Percentiles rank a stretch among this genome's conserved stretches.
Conservation (phyloP, 2,888 invertebrate species). For the Trimorus sp. region DNA sequence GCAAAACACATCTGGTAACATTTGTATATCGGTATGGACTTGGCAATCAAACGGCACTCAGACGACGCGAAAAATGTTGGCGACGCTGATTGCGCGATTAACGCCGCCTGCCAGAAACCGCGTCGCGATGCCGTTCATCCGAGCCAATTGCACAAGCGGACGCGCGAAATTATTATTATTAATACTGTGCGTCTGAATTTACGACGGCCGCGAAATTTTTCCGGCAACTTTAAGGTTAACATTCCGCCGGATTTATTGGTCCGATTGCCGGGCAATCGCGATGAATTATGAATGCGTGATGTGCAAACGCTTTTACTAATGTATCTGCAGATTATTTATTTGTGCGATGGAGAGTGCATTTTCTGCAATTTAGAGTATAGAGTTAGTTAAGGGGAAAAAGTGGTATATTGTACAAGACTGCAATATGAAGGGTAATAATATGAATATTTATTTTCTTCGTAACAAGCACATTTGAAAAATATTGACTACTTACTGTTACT, state of each 20-base stretch:
- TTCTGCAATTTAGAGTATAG: too few species aligned
- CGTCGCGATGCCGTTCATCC: slow-evolving; percentile 28
- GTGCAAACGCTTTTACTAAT: too few species aligned
- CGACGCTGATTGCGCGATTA: slow-evolving; percentile 51
- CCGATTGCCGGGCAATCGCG: slow-evolving; percentile 1
- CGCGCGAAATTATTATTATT: slow-evolving; percentile 30
- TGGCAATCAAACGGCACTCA: slow-evolving; percentile 11
- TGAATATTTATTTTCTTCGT: too few species aligned
- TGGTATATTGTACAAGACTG: too few species aligned
- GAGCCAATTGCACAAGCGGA: slow-evolving; percentile 46
- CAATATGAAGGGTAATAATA: too few species aligned
- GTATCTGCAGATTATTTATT: too few species aligned
- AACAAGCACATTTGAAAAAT: neutral
- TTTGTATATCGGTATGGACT: slow-evolving; percentile 9
- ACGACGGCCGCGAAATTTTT: slow-evolving; percentile 28
- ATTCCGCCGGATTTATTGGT: slow-evolving; percentile 21
- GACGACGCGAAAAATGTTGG: slow-evolving; percentile 35
- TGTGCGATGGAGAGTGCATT: too few species aligned
- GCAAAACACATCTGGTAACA: neutral
- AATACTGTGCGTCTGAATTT: slow-evolving; percentile 19
- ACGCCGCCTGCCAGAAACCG: slow-evolving; percentile 47
- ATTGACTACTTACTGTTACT: too few species aligned
- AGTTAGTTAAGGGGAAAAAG: too few species aligned
- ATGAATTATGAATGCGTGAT: too few species aligned
- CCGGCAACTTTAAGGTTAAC: slow-evolving; percentile 22